phyloP scores from a whole-genome alignment of 2,113 vertebrate species.

The Bostrychus sinensis region DNA sequence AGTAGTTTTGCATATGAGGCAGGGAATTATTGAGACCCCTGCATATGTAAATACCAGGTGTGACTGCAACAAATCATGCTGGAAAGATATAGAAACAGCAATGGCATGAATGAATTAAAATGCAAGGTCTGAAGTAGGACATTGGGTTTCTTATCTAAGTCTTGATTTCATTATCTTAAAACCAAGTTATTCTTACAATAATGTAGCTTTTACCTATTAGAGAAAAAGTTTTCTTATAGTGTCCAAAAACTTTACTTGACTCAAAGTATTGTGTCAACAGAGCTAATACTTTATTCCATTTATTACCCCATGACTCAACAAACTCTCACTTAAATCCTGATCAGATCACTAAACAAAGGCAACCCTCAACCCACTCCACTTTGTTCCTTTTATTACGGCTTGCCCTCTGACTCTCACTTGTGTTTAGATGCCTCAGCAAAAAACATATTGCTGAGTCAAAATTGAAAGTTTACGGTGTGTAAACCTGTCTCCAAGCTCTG shows the following conservation, averaged over 20 bases:
- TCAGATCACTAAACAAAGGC: background rate
- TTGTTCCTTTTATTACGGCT: constrained; percentile 1
- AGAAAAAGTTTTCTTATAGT: background rate
- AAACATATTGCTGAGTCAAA: background rate
- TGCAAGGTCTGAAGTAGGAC: too few species aligned
- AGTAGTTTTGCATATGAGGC: too few species aligned
- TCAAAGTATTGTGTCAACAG: background rate
- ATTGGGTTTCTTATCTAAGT: too few species aligned
- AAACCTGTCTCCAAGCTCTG: constrained; percentile 18
- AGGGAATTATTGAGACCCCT: too few species aligned
- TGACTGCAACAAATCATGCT: too few species aligned
- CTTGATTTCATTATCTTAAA: too few species aligned
- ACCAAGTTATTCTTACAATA: too few species aligned
- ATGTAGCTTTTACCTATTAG: too few species aligned
- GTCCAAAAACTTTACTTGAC: too few species aligned
- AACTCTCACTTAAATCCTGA: background rate
- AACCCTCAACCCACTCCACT: background rate
- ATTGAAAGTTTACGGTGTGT: constrained; percentile 18
- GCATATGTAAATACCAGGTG: too few species aligned
- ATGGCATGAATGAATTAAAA: too few species aligned
- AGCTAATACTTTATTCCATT: background rate
- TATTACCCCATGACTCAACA: background rate
- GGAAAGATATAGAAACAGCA: too few species aligned
- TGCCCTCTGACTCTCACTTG: background rate
- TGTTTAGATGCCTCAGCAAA: constrained; percentile 9